Conservation (phyloP, 92 coral and sea anemone genomes). For the Zoanthus sansibaricus region DNA sequence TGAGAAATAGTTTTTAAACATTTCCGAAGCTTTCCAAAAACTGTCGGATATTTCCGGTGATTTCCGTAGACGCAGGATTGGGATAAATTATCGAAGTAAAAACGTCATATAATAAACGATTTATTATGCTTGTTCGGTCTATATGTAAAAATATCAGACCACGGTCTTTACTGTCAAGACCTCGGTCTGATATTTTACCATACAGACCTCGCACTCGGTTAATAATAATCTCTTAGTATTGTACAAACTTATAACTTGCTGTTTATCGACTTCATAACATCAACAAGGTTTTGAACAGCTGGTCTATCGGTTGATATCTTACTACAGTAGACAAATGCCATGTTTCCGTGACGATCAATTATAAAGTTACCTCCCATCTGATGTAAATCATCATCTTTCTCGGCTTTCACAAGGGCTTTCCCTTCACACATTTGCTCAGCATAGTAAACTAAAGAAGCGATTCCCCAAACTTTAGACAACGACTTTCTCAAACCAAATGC, state of each 20-base stretch:
- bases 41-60: no score
- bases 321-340: constrained; percentile 81
- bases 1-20: no score
- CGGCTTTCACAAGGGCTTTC: constrained; percentile 65
- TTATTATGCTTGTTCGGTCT: no score
- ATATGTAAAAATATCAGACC: no score
- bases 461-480: constrained; percentile 81
- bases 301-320: constrained; percentile 85
- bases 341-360: constrained; percentile 76
- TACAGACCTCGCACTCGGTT: no score
- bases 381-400: constrained; percentile 88
- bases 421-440: constrained; percentile 93
- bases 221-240: no score
- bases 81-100: no score
- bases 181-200: no score
- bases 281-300: constrained; percentile 72
- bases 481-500: constrained; percentile 88
- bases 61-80: no score
- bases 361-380: constrained; percentile 98
- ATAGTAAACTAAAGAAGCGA: constrained; percentile 76
- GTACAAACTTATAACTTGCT: background rate
- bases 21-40: no score
- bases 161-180: no score
- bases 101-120: no score
- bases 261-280: constrained; percentile 53